Conservation (phyloP, 2,113 vertebrate species). For the Stigmatopora argus region DNA sequence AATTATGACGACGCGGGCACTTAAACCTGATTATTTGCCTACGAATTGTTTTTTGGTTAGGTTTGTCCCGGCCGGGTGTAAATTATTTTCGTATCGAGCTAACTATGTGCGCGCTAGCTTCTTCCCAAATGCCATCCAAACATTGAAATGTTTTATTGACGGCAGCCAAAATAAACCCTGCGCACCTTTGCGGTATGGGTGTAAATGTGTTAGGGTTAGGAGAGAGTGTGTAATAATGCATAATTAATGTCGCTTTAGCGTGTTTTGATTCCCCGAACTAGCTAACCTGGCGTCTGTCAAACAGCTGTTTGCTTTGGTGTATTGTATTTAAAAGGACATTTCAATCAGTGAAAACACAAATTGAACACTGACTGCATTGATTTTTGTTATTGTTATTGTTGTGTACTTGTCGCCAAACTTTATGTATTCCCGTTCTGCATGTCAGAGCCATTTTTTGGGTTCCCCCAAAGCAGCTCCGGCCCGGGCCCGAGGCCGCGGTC, state of each 20-base stretch:
- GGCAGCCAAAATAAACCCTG: background rate
- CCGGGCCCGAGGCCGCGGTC: constrained; percentile 75
- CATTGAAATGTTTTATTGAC: background rate
- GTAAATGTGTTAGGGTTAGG: background rate
- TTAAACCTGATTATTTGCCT: background rate
- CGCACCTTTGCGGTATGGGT: background rate
- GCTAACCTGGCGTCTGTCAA: constrained; percentile 13
- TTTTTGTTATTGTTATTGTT: background rate
- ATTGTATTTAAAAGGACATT: constrained; percentile 5
- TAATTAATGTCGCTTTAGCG: background rate
- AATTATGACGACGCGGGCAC: background rate
- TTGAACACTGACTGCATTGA: background rate
- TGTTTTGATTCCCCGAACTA: background rate
- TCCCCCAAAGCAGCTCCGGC: constrained; percentile 55
- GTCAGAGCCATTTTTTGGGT: constrained; percentile 61
- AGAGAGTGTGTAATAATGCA: background rate
- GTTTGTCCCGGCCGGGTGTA: background rate
- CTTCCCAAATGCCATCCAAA: background rate
- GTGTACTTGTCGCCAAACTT: background rate
- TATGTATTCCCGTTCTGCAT: constrained; percentile 12
- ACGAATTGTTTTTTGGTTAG: background rate
- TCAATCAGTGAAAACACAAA: background rate
- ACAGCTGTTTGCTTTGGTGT: constrained; percentile 18
- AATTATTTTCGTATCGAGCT: background rate
- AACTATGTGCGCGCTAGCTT: background rate